Percentiles rank a stretch among this genome's conserved stretches.
Conservation (phyloP, 2,888 invertebrate species). For the Notodonta ziczac region DNA sequence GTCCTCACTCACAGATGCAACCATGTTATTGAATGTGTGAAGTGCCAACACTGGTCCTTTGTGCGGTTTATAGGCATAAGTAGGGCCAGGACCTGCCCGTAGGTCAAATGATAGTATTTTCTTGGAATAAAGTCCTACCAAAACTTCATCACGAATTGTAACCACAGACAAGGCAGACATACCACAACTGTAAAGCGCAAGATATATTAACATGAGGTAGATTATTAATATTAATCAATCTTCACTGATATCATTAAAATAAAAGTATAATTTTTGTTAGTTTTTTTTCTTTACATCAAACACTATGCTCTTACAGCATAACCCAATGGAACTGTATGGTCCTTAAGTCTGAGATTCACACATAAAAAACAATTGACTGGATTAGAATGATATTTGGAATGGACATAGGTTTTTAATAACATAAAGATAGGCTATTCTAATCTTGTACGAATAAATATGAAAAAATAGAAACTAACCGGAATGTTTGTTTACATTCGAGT, state of each 20-base stretch:
- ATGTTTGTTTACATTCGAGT: slow-evolving; percentile 73
- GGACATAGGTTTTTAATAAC: too few relatives aligned
- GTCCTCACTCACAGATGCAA: slow-evolving; percentile 85
- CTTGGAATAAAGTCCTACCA: slow-evolving; percentile 83
- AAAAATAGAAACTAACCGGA: slow-evolving; percentile 60
- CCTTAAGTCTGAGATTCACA: too few relatives aligned
- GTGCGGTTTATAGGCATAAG: slow-evolving; percentile 78
- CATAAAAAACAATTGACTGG: too few relatives aligned
- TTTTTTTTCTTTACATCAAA: too few relatives aligned
- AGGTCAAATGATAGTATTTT: slow-evolving; percentile 82
- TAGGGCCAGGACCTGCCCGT: slow-evolving; percentile 66
- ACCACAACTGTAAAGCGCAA: slow-evolving; percentile 61
- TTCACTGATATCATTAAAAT: too few relatives aligned
- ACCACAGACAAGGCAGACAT: slow-evolving; percentile 83
- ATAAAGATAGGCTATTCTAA: too few relatives aligned
- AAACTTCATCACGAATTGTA: slow-evolving; percentile 71
- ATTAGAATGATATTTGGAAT: too few relatives aligned
- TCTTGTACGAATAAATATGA: background rate
- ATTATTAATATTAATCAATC: background rate
- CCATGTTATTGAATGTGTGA: slow-evolving; percentile 66
- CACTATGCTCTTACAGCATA: too few relatives aligned
- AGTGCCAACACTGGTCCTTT: slow-evolving; percentile 79
- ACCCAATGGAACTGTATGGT: too few relatives aligned
- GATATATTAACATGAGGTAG: slow-evolving; percentile 2
- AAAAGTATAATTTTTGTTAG: too few relatives aligned